Percentiles rank a stretch among this genome's conserved stretches.
phyloP scores from a whole-genome alignment of 2,888 invertebrate species.

The Brachyopa scutellaris region DNA sequence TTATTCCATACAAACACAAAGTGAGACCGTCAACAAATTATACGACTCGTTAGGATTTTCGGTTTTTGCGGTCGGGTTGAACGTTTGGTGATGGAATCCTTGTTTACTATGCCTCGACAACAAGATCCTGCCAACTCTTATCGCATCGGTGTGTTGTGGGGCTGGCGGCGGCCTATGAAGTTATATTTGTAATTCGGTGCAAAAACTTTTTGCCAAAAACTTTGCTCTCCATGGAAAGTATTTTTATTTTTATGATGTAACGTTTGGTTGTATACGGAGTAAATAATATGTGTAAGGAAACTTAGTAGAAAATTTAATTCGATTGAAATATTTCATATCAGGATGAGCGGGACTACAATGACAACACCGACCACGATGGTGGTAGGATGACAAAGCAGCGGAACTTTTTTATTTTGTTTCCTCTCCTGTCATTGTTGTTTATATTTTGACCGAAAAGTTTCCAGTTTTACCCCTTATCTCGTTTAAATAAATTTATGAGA shows the following conservation, averaged over 20 bases:
- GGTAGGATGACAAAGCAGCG: not conserved
- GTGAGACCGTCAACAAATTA: constrained; percentile 37
- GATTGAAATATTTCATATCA: constrained; percentile 17
- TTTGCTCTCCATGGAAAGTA: not conserved
- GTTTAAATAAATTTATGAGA: not conserved
- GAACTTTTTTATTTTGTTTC: no score
- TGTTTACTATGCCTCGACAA: constrained; percentile 12
- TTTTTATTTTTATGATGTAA: not conserved
- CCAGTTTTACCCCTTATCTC: not conserved
- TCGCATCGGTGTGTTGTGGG: not conserved
- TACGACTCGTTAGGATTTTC: constrained; percentile 44
- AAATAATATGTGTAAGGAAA: not conserved
- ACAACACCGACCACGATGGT: no score
- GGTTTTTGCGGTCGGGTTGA: constrained; percentile 42
- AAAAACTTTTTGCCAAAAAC: constrained; percentile 19
- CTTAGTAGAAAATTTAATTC: not conserved
- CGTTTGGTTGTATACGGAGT: no score
- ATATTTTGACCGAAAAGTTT: not conserved
- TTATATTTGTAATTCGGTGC: constrained; percentile 15
- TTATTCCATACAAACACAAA: not conserved
- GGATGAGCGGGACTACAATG: no score
- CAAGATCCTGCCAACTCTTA: not conserved
- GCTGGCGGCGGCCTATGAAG: not conserved
- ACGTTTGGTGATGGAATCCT: constrained; percentile 36
- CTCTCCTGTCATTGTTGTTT: not conserved